Evolutionary conservation across 2,797 vertebrate genomes (phyloP).

Genomic region (Ctenopoma multispine): DNA sequence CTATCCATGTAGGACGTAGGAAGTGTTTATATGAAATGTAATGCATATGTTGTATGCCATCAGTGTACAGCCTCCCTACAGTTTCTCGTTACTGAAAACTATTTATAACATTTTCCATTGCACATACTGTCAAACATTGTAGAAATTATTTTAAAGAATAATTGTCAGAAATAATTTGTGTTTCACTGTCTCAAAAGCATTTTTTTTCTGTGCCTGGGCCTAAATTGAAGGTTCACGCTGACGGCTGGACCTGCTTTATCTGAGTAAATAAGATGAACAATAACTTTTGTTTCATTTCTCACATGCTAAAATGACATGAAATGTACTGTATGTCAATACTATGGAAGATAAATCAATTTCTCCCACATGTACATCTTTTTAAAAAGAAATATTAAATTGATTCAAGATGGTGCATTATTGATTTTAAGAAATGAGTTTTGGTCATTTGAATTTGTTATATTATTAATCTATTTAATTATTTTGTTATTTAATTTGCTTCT

Average conservation of each 20-base stretch:
- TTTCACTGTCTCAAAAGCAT: conserved; percentile 33
- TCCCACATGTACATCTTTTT: conserved; percentile 77
- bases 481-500: no score
- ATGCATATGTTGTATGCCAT: not conserved
- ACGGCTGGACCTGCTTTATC: conserved; percentile 57
- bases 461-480: no score
- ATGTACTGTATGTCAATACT: conserved; percentile 78
- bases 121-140: conserved; percentile 22
- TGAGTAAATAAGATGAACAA: conserved; percentile 59
- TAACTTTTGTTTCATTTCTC: conserved; percentile 67
- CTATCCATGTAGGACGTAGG: not conserved
- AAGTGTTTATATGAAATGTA: conserved; percentile 5
- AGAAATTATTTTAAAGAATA: conserved; percentile 19
- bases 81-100: conserved; percentile 8
- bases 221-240: conserved; percentile 53
- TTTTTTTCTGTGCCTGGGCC: conserved; percentile 40
- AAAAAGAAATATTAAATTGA: conserved; percentile 80
- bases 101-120: conserved; percentile 29
- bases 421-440: conserved; percentile 28
- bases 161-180: conserved; percentile 16
- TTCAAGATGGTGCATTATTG: conserved; percentile 79
- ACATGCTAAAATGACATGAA: conserved; percentile 72
- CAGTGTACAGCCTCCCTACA: not conserved
- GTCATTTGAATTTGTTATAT: conserved; percentile 4
- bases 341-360: conserved; percentile 64